Percentiles rank a stretch among this genome's conserved stretches.
Conservation (phyloP, 2,888 invertebrate species). For the Sisyra terminalis region DNA sequence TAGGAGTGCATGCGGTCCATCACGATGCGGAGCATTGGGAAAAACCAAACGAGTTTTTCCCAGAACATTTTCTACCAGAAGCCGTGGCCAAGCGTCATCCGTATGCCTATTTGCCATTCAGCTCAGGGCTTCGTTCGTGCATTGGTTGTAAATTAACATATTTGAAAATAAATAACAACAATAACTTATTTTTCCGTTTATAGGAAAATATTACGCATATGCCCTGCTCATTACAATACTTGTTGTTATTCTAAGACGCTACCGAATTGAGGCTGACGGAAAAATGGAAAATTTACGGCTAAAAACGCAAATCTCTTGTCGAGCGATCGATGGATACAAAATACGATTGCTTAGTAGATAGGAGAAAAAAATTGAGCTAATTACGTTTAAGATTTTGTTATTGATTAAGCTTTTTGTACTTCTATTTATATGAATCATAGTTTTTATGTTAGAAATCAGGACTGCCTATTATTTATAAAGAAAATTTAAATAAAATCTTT, state of each 20-base stretch:
- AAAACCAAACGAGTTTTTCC: conserved; percentile 20
- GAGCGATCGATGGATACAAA: conserved; percentile 15
- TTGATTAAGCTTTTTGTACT: too few relatives aligned
- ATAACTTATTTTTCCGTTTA: not conserved
- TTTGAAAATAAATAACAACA: not conserved
- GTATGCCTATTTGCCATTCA: conserved; percentile 21
- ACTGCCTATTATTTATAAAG: too few relatives aligned
- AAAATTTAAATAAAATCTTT: too few relatives aligned
- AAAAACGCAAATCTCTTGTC: not conserved
- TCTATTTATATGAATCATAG: too few relatives aligned
- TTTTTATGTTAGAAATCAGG: too few relatives aligned
- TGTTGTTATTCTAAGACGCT: not conserved
- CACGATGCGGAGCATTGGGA: conserved; percentile 18
- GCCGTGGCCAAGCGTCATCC: conserved; percentile 15
- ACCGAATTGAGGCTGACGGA: not conserved
- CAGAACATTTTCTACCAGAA: conserved; percentile 22
- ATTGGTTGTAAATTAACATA: conserved; percentile 1
- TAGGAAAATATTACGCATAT: conserved; percentile 1
- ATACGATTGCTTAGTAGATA: conserved; percentile 16
- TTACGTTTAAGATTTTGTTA: too few relatives aligned
- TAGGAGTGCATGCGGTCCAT: conserved; percentile 13
- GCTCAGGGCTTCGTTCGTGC: conserved; percentile 20
- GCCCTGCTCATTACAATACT: not conserved
- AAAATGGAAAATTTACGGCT: not conserved
- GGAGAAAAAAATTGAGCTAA: too few relatives aligned